Base-by-base conservation (phyloP, 2,888 invertebrate species). In the Andrena bucephala region DNA sequence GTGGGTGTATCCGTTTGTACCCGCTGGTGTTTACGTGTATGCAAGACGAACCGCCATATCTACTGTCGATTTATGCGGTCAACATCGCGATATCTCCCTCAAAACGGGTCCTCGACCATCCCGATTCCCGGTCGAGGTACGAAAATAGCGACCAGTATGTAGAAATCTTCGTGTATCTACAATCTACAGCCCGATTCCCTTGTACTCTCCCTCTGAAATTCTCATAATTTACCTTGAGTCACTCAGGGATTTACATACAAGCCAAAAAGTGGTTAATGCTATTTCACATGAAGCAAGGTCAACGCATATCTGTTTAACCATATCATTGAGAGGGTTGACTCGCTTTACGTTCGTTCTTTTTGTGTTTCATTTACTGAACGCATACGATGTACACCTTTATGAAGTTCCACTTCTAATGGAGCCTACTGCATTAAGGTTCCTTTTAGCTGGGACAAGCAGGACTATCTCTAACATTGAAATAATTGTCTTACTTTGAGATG, bases 11-110 rank as follows among this genome's bases (percentile, higher is more conserved):
- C 50, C 70, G 81, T 82, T 81, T 81, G 69, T 82, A 50, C 50
- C 42, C 59, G 57, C 3, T 31, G 33, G 67, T 71, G 66, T 67
- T 82, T 48, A 60, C 76, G 82, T 60, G 77, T 68, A 74, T 69
- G 57, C 76, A 62, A 65, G 71, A 54, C 80, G 66, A 76, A 82
- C 84, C 66, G 82, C 76, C 88, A 68, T 86, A 86, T 88, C 87
- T 81, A 70, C 85, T 69, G 81, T 78, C 88, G 87, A 89, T 89
- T 89, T 88, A 89, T 89, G 88, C 77, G 77, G 71, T 83, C 83
- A 75, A 71, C 87, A 83, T 84, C 70, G 89, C 87, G 85, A 89
- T 88, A 89, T 85, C 89, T 82, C 83, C 83, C 72, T 88, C 89
- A 85, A 89, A 88, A 85, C 85, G 85, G 84, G 85, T 80, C 83